Evolutionary conservation across 2,888 invertebrate species (phyloP).

Genomic region (Drosophila mimica): DNA sequence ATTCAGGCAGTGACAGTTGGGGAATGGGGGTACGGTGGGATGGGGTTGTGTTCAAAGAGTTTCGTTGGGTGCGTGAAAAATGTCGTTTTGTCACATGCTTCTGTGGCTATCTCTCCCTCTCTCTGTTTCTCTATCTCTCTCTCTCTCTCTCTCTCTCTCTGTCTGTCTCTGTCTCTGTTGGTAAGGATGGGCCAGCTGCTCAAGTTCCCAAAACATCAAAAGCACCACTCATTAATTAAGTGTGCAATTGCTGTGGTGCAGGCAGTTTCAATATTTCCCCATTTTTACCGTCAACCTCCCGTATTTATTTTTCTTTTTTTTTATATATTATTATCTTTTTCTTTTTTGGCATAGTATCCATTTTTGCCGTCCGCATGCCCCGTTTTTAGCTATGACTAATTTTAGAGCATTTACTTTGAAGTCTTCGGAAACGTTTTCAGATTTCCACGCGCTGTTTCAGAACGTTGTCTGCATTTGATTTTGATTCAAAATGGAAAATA

Average conservation of each 20-base stretch:
- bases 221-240: conserved; percentile 83
- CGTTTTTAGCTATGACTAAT: conserved; percentile 63
- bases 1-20: conserved; percentile 22
- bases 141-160: background rate
- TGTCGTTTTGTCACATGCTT: conserved; percentile 74
- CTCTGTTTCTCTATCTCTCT: background rate
- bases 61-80: conserved; percentile 73
- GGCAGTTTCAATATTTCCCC: conserved; percentile 22
- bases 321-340: conserved; percentile 14
- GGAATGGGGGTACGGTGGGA: conserved; percentile 16
- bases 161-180: background rate
- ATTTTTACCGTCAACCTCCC: conserved; percentile 32
- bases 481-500: conserved; percentile 9
- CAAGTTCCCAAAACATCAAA: conserved; percentile 76
- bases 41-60: conserved; percentile 66
- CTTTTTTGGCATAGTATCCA: conserved; percentile 59
- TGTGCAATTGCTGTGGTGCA: conserved; percentile 77
- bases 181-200: conserved; percentile 52
- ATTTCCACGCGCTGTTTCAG: conserved; percentile 13
- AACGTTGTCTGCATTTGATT: conserved; percentile 9
- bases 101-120: conserved; percentile 2
- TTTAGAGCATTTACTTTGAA: conserved; percentile 72
- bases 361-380: conserved; percentile 47
- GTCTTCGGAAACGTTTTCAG: conserved; percentile 48
- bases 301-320: conserved; percentile 26